Evolutionary conservation across 2,797 vertebrate species (phyloP).

Genomic region (Gorsachius magnificus): DNA sequence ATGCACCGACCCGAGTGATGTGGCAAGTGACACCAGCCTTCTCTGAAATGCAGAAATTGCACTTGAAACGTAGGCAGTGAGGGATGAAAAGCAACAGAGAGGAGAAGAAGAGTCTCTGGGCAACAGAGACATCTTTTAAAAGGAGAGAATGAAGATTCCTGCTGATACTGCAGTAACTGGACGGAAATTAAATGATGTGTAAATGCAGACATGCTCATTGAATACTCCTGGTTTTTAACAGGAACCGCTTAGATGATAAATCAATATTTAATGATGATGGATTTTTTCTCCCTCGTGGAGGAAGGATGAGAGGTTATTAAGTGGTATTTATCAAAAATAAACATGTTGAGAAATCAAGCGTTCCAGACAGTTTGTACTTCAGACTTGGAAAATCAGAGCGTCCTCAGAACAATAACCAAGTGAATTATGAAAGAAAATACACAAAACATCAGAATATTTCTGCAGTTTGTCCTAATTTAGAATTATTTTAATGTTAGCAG

Average conservation of each 20-base stretch:
- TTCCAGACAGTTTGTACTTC: not conserved
- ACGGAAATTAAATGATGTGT: not conserved
- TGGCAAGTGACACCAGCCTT: not conserved
- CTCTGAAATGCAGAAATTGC: not conserved
- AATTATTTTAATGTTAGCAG: not conserved
- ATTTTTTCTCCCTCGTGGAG: not conserved
- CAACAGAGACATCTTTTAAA: not conserved
- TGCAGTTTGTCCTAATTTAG: not conserved
- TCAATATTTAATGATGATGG: constrained; percentile 40
- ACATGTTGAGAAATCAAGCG: not conserved
- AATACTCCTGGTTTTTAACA: not conserved
- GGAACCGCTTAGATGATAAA: not conserved
- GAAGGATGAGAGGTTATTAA: constrained; percentile 29
- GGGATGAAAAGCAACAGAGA: not conserved
- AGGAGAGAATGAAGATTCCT: not conserved
- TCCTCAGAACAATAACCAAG: not conserved
- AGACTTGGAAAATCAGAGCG: not conserved
- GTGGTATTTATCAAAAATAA: constrained; percentile 39
- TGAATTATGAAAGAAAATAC: constrained; percentile 7
- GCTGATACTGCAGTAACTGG: not conserved
- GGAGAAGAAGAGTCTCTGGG: not conserved
- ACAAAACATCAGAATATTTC: not conserved
- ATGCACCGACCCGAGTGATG: accelerated
- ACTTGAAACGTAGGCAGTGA: not conserved
- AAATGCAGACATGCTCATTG: not conserved